Evolutionary conservation across 2,113 vertebrate species (phyloP), one percentile per base, ranked within the genome.

Genomic region (Trogon melanurus): DNA sequence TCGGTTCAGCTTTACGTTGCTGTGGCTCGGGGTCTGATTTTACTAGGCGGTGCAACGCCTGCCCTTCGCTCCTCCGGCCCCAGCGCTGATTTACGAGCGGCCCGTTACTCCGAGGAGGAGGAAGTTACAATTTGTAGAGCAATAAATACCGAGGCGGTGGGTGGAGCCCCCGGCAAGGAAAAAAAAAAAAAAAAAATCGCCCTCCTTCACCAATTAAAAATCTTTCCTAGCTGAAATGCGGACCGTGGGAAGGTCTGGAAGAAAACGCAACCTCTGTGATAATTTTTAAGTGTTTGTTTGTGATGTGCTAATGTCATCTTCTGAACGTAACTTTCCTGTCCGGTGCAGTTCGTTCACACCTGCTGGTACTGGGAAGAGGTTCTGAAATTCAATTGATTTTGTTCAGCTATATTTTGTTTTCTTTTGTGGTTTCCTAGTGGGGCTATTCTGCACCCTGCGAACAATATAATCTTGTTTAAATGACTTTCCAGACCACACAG

Each of bases 101-200:
- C 65, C 88, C 61, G 72, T 27, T 88, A 36, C 85, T 85, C 89
- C 48, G 57, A 61, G 45, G 64, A 95, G 94, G 67, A 91, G 95
- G 97, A 97, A 97, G 96, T 85, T 76, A 79, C 97, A 97, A 96
- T 96, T 96, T 97, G 97, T 96, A 95, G 89, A 83, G 96, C 94
- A 96, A 96, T 97, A 97, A 97, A 97, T 97, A 88, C 76, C 91
- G 34, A 80, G 88, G 91, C 1, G 45, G 75, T 93, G 86, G 93
- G 93, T 30, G 91, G 96, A 92, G 90, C 50, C 70, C 61, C 16
- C 41, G 38, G 71, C 20, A 78, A 79, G 4, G 0, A 2, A 47
- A 34, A 57, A 21, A 19, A 12, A 27, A 54, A 50, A 36, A 84
- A 48, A 70, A 57, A 47, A 50, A 9, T 17, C 16, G 0, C 48